These are phyloP conservation scores for Actinia tenebrosa DNA, from an alignment of 64 coral and sea anemone genomes.

Conservation along the genomic window DNA sequence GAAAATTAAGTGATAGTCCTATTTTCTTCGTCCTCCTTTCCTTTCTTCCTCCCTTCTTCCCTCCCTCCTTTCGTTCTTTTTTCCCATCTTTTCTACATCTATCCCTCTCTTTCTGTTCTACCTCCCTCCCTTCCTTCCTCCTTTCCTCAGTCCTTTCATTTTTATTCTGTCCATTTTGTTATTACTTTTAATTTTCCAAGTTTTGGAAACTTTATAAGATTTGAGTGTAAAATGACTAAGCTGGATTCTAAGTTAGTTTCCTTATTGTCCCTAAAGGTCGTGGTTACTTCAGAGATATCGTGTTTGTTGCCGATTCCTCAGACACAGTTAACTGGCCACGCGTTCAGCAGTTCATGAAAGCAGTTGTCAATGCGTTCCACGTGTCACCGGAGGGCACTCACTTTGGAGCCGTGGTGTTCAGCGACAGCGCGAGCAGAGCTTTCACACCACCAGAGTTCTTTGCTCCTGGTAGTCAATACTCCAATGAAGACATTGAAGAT, in stretches of 20 bases:
- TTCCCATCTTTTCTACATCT: neutral
- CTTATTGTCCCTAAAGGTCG: neutral
- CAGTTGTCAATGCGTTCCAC: constrained; percentile 41
- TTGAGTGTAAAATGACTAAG: too few relatives aligned
- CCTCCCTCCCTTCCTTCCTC: neutral
- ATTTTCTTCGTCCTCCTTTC: neutral
- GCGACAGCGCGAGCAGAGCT: constrained; percentile 33
- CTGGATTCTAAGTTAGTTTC: neutral
- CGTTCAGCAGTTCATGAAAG: constrained; percentile 43
- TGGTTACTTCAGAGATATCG: constrained; percentile 44
- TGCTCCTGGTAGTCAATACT: constrained; percentile 6
- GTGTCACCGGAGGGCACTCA: constrained; percentile 46
- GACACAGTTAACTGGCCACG: constrained; percentile 41
- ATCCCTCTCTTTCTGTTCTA: neutral
- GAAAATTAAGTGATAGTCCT: too few relatives aligned
- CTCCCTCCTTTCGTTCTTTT: neutral
- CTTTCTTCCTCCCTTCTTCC: neutral
- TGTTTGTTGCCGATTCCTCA: constrained; percentile 67
- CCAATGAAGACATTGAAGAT: constrained; percentile 14
- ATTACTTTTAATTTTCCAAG: neutral
- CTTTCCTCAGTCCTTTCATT: neutral
- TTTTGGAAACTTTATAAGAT: too few relatives aligned
- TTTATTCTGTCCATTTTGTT: neutral
- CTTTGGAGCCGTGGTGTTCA: constrained; percentile 53
- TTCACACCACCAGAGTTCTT: constrained; percentile 33